Evolutionary conservation across 2,113 vertebrate genomes (phyloP), one percentile per base, ranked within the genome.

Genomic region (Cheirogaleus medius): DNA sequence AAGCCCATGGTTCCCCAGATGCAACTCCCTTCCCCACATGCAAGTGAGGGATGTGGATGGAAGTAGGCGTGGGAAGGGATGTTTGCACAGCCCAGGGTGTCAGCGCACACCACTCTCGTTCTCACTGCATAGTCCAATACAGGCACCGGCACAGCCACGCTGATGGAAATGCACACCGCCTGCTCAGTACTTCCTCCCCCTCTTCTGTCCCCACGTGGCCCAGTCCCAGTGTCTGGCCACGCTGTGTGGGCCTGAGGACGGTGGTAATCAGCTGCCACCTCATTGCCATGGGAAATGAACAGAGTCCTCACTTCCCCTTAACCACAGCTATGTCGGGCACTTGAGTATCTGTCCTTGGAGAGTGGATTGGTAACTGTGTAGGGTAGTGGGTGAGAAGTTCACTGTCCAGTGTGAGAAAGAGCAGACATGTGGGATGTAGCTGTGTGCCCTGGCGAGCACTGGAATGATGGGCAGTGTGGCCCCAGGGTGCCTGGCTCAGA

Each of bases 161-260:
- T 42, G 34, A 44, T 84, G 39, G 32, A 74, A 60, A 71, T 14
- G 68, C 34, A 25, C 13, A 25, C 83, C 69, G 34, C 20, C 15
- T 56, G 8, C 32, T 4, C 52, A n/a, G 0, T 32, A 1, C 27
- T 56, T 73, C 37, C 54, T 88, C 3, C 1, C 14, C 5, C 1
- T 39, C 56, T 56, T 76, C 52, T 1, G 11, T 80, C 9, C n/a
- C 12, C 0, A 6, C 0, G 1, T 27, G n/a, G 25, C 8, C 18
- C 29, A 3, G 37, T 3, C 14, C 21, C 14, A 58, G 2, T 12
- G 3, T 52, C 42, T 32, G 76, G 21, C 42, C 27, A 1, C 39
- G 25, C 29, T 23, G 3, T 14, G 89, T 27, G 37, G 84, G 23
- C 25, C 34, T 64, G 52, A 88, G 47, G 42, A 5, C 85, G 29